Evolutionary conservation across 2,797 vertebrate genomes (phyloP), one percentile per base, ranked within the genome.

Genomic region (Xenentodon cancila): DNA sequence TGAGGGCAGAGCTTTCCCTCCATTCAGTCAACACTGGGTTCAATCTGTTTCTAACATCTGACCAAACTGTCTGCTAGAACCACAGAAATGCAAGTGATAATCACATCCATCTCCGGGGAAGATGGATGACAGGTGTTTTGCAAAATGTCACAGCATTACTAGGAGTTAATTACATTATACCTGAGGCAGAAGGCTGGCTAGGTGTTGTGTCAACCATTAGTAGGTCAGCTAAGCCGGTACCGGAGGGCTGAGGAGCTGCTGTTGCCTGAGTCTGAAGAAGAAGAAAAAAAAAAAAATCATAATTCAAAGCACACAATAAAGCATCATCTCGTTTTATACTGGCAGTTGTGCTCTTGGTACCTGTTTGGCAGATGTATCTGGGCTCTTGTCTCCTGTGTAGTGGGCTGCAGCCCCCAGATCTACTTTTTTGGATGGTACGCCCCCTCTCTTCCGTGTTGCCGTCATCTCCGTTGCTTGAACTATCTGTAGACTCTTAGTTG

Each of bases 401-500:
- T 94, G 82, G 16, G 97, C 97, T 57, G 98, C 98, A 1, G 98
- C 98, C 37, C 98, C 97, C 46, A 99, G 86, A 90, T 99, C 97
- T 73, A 99, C 95, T 51, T 95, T 97, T 92, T 93, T 98, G 49
- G 97, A 96, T 17, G 96, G 97, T 53, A 95, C 11, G 34, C 34
- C 93, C 57, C 95, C 95, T 82, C 94, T 95, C 86, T 98, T 99
- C 75, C 95, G 93, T 20, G 96, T 96, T 25, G 96, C 97, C 22
- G 95, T 97, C 9, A 95, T 97, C 88, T 99, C 96, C 56, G 96
- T 97, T 80, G 96, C 94, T 90, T 98, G 96, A 75, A 96, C 96
- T 68, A 98, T 97, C 48, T 96, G 94, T 75, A 97, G 93, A 59
- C 95, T 96, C 93, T 97, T 98, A 25, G 96, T 96, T 18, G 97